Evolutionary conservation across 1,140 invertebrate species (phyloP), one percentile per base, ranked within the genome.

Genomic region (Penaeus vannamei): DNA sequence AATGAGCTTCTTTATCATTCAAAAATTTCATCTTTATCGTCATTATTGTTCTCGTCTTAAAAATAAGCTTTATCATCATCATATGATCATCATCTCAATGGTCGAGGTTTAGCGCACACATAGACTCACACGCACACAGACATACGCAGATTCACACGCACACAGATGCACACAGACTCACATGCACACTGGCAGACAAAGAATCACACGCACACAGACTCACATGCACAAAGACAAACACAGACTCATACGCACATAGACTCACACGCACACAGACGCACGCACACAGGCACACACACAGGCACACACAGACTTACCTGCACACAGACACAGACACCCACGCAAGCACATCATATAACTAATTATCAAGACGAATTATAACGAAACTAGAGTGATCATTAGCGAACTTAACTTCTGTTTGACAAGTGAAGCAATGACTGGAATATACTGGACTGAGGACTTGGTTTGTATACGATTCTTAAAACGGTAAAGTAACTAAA

Each of bases 131-230:
- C 26, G 66, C 29, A 66, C 29, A 84, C 61, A 64, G 29, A 60
- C 36, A 81, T 46, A 81, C 36, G 46, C 79, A 81, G 12, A 81
- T 36, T 42, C 79, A 81, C 36, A 82, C 53, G 59, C 53, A 60
- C 23, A 82, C 53, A 82, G 14, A 81, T 26, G 60, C 72, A 36
- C 72, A 77, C 72, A 77, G 2, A 77, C 69, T 26, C 69, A 72
- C 72, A 76, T 29, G 42, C 14, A 76, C 72, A 76, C 26, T 36
- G 17, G 42, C 42, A 17, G n/a, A 36, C 26, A 76, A 36, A 26
- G 72, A 76, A 76, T 14, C 42, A 76, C 62, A 64, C 17, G n/a
- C 62, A 76, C 72, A 76, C 17, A 76, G 26, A 76, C 17, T 32
- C 72, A 76, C 17, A n/a, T n/a, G n/a, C n/a, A n/a, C n/a, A n/a